Percentiles rank a stretch among this genome's conserved stretches.
Conservation (phyloP, 2,888 invertebrate genomes). For the Pterostichus niger region DNA sequence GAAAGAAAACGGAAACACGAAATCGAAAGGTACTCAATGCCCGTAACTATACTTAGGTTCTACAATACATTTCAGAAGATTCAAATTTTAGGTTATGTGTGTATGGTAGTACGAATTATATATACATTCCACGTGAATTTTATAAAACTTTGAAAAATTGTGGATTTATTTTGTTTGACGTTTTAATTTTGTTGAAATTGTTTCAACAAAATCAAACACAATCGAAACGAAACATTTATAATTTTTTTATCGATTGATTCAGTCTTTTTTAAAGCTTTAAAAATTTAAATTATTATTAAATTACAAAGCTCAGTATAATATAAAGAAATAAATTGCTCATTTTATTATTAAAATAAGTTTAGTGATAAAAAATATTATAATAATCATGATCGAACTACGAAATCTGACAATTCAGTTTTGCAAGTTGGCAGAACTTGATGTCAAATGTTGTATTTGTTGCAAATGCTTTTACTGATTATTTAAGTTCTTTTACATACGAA, state of each 20-base stretch:
- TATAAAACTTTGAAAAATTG: neutral
- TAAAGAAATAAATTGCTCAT: conserved; percentile 15
- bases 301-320: conserved; percentile 3
- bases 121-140: conserved; percentile 2
- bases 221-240: neutral
- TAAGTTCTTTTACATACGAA: conserved; percentile 3
- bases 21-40: conserved; percentile 42
- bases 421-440: too few relatives aligned
- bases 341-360: conserved; percentile 38
- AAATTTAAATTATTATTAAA: conserved; percentile 13
- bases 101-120: neutral
- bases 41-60: conserved; percentile 3
- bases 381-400: neutral
- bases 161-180: too few relatives aligned
- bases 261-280: conserved; percentile 26
- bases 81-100: neutral
- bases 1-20: neutral
- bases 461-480: conserved; percentile 10
- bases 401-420: too few relatives aligned
- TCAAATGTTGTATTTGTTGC: neutral
- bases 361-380: conserved; percentile 10
- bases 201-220: neutral
- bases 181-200: neutral
- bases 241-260: neutral
- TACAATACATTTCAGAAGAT: neutral